Evolutionary conservation across 2,888 invertebrate species (phyloP).

Genomic region (Pterostichus niger): DNA sequence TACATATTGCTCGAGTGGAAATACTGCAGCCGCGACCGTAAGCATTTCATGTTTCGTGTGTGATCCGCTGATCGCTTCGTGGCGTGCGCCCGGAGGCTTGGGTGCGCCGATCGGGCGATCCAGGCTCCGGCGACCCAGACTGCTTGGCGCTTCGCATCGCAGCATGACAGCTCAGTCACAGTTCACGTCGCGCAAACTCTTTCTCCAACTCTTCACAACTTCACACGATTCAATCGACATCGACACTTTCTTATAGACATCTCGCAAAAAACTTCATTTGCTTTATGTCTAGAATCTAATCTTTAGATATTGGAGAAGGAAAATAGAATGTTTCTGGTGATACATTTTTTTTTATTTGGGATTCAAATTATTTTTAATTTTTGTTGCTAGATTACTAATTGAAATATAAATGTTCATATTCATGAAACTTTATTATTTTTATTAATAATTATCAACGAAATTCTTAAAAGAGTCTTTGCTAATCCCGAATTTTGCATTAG

Average conservation of each 20-base stretch:
- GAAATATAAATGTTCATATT: too few relatives aligned
- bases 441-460: too few relatives aligned
- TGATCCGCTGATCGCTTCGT: background rate
- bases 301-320: background rate
- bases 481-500: too few relatives aligned
- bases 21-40: background rate
- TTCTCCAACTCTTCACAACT: background rate
- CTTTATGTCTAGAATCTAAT: background rate
- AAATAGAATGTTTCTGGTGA: too few relatives aligned
- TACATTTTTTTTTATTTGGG: too few relatives aligned
- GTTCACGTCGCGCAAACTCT: slow-evolving; percentile 1
- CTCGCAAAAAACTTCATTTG: background rate
- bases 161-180: slow-evolving; percentile 8
- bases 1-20: background rate
- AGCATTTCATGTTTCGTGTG: slow-evolving; percentile 53
- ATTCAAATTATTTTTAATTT: too few relatives aligned
- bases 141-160: slow-evolving; percentile 56
- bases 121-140: slow-evolving; percentile 62
- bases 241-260: slow-evolving; percentile 22
- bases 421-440: too few relatives aligned
- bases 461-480: too few relatives aligned
- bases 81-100: background rate
- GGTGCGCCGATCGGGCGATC: slow-evolving; percentile 19
- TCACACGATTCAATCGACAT: slow-evolving; percentile 1
- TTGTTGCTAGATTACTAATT: too few relatives aligned